Percentiles rank a stretch among this genome's conserved stretches.
Conservation (phyloP, 2,113 vertebrate genomes). For the Crotalus horridus region DNA sequence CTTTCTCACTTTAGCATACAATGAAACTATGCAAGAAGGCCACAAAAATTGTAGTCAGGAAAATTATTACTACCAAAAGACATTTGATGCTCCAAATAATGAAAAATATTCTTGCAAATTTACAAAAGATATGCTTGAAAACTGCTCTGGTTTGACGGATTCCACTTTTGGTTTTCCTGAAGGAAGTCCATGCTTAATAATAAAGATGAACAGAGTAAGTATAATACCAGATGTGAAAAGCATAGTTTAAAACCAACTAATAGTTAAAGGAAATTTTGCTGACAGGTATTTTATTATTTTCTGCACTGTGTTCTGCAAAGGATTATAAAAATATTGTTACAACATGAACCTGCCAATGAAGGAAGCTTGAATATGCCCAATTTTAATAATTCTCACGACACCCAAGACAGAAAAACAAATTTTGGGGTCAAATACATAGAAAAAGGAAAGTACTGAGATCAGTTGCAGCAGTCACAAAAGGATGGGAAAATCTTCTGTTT, state of each 20-base stretch:
- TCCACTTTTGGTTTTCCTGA: slow-evolving; percentile 79
- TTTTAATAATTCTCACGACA: neutral
- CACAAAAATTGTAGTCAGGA: slow-evolving; percentile 71
- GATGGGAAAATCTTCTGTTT: neutral
- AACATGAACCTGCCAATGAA: neutral
- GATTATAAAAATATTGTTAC: neutral
- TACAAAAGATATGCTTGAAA: slow-evolving; percentile 74
- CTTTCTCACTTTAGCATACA: slow-evolving; percentile 73
- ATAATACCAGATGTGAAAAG: neutral
- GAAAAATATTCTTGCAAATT: slow-evolving; percentile 85
- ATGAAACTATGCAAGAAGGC: slow-evolving; percentile 68
- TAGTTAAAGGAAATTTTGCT: neutral
- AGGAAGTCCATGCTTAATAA: slow-evolving; percentile 82
- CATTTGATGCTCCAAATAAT: slow-evolving; percentile 71
- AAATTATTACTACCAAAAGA: slow-evolving; percentile 73
- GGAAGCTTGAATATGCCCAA: neutral
- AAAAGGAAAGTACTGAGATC: neutral
- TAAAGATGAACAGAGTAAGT: slow-evolving; percentile 91
- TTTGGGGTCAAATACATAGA: neutral
- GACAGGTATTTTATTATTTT: neutral
- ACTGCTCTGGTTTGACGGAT: slow-evolving; percentile 78
- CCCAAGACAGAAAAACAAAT: neutral
- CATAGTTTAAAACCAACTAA: neutral
- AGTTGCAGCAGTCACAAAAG: neutral
- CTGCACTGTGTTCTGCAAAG: neutral